Evolutionary conservation across 1,140 invertebrate species (phyloP), one percentile per base, ranked within the genome.

Genomic region (Campoletis sonorensis): DNA sequence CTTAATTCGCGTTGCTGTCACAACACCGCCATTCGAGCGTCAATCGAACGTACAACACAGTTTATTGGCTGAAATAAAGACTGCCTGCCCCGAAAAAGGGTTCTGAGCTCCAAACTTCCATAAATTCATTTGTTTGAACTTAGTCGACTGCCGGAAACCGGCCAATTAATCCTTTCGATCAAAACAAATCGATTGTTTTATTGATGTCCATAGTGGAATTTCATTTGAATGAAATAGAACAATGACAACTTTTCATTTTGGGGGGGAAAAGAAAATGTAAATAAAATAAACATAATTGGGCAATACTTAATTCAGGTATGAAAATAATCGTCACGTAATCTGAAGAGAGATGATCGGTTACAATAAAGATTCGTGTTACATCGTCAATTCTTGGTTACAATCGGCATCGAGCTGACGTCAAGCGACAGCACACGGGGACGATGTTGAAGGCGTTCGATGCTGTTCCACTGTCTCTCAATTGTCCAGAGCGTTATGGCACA

Each of bases 21-120:
- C 87, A 89, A 86, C 85, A 88, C 79, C n/a, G 54, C 81, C 80
- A 86, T 88, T 89, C 87, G 84, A 80, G 81, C 87, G 86, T 87
- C 87, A 87, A 88, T 87, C 84, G 21, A 75, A n/a, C 23, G 16
- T 16, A 75, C 8, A 33, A 64, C 16, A 8, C 10, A 79, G 30
- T 23, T 77, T 51, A 89, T 88, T 89, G 86, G 86, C 87, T 79
- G 73, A 75, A 79, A 85, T 88, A n/a, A 75, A 49, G 49, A 49
- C 23, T 51, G 72, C 72, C 49, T 54, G 33, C 13, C 18, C 15
- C 1, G 15, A 72, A 49, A 72, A 49, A 15, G 70, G 70, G 70
- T 23, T 64, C n/a, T 64, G 61, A 23, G 2, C 21, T n/a, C 21
- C 54, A 58, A 4, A 58, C 21, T 4, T 37, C 16, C 67, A 21